A percentile compares a stretch with the other conserved stretches of the same genome.
These are phyloP conservation scores for Pachypanchax playfairii DNA, from an alignment of 2,113 vertebrate genomes.

Conservation along the genomic window DNA sequence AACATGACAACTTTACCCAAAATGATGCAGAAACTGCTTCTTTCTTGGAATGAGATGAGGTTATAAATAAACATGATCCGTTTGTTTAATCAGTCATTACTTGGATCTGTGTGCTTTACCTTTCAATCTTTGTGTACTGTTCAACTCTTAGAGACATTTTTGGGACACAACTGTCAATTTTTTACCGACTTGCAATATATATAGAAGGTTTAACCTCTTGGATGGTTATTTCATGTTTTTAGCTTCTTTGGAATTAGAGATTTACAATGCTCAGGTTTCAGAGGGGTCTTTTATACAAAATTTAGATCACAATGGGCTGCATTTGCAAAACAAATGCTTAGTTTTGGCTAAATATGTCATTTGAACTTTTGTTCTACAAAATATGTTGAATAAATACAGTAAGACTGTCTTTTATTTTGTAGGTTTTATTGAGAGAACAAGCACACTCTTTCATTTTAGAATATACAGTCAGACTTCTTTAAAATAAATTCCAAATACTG, in stretches of 20 bases:
- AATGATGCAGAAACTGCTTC: neutral
- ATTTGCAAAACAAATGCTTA: neutral
- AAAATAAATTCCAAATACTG: constrained; percentile 45
- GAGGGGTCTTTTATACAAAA: neutral
- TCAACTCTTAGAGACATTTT: too few relatives aligned
- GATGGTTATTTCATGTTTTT: neutral
- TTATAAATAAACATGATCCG: too few relatives aligned
- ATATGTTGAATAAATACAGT: neutral
- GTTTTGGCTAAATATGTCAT: neutral
- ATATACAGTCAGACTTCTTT: constrained; percentile 45
- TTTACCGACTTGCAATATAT: neutral
- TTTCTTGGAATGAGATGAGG: too few relatives aligned
- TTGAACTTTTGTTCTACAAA: neutral
- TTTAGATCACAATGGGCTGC: too few relatives aligned
- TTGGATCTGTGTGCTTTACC: too few relatives aligned
- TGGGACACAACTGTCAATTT: too few relatives aligned
- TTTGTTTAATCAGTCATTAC: too few relatives aligned
- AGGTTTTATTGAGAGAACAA: neutral
- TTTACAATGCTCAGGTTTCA: neutral
- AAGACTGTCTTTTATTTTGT: neutral
- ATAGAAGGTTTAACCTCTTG: neutral
- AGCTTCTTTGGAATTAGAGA: neutral
- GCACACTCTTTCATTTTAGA: constrained; percentile 14
- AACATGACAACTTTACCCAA: too few relatives aligned
- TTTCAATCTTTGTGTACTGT: too few relatives aligned